phyloP scores from a whole-genome alignment of 2,113 vertebrate genomes.

The Microtus richardsoni region DNA sequence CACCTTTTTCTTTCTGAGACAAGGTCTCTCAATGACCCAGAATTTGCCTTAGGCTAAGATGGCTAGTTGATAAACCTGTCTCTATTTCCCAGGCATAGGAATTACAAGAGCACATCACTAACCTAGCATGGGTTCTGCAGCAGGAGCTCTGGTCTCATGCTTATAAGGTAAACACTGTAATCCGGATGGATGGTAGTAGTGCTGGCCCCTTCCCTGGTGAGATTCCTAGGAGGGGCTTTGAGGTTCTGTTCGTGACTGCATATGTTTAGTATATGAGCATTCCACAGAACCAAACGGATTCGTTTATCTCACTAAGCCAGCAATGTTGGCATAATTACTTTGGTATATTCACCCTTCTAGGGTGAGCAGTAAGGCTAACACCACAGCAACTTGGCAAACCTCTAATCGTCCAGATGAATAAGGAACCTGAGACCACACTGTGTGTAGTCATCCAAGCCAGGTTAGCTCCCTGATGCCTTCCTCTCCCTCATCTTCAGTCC shows the following conservation, averaged over 20 bases:
- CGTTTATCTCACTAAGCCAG: background rate
- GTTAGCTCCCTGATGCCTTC: background rate
- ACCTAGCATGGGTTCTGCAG: too few species aligned
- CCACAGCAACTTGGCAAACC: conserved; percentile 40
- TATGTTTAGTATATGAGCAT: background rate
- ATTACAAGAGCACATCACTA: background rate
- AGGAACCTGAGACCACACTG: conserved; percentile 15
- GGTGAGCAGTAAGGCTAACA: conserved; percentile 13
- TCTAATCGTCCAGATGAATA: conserved; percentile 59
- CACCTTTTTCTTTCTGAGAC: background rate
- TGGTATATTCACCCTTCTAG: background rate
- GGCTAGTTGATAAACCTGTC: background rate
- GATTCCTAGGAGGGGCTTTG: background rate
- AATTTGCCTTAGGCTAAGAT: background rate
- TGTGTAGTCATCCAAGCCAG: background rate
- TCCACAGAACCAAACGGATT: background rate
- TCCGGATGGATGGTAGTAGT: background rate
- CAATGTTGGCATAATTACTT: background rate
- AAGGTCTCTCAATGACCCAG: background rate
- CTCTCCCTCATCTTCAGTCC: background rate
- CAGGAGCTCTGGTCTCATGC: background rate
- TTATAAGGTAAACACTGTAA: background rate
- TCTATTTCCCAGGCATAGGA: background rate
- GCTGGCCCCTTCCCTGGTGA: background rate
- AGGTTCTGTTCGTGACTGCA: background rate